Evolutionary conservation across 2,888 invertebrate species (phyloP).

Genomic region (Prostheceraeus crozeri): DNA sequence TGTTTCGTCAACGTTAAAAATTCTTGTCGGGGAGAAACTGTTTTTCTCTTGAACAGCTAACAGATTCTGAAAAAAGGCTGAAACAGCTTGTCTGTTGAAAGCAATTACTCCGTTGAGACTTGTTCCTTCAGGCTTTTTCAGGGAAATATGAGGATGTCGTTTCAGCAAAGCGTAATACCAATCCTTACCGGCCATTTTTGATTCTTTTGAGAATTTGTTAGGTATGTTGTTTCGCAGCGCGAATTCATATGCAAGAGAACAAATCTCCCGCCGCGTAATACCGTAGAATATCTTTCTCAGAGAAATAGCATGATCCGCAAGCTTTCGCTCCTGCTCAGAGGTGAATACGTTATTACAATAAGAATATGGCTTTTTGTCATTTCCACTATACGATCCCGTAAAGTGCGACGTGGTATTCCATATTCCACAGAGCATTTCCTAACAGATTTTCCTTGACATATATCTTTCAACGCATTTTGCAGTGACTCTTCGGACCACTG

Average conservation of each 20-base stretch:
- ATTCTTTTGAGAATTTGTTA: conserved; percentile 16
- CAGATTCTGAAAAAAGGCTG: conserved; percentile 30
- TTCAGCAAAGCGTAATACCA: conserved; percentile 27
- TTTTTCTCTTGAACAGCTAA: conserved; percentile 21
- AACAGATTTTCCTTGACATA: conserved; percentile 20
- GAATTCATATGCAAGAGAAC: conserved; percentile 29
- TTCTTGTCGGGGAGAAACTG: conserved; percentile 24
- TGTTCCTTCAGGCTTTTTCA: conserved; percentile 30
- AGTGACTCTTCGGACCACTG: conserved; percentile 8
- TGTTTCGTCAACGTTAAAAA: conserved; percentile 36
- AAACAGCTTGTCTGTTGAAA: conserved; percentile 25
- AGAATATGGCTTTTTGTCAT: conserved; percentile 18
- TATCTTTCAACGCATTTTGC: not conserved
- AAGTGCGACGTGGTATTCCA: conserved; percentile 23
- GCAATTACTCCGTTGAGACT: conserved; percentile 31
- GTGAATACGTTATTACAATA: conserved; percentile 18
- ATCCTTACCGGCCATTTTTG: conserved; percentile 23
- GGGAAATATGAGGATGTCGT: conserved; percentile 6
- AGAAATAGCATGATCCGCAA: no score
- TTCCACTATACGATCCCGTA: conserved; percentile 20
- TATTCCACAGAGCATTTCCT: not conserved
- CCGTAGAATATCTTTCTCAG: no score
- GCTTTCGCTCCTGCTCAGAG: conserved; percentile 11
- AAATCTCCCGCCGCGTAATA: no score
- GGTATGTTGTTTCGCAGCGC: conserved; percentile 6